phyloP scores from a whole-genome alignment of 2,113 vertebrate genomes.

The Chamaetylas fuelleborni region DNA sequence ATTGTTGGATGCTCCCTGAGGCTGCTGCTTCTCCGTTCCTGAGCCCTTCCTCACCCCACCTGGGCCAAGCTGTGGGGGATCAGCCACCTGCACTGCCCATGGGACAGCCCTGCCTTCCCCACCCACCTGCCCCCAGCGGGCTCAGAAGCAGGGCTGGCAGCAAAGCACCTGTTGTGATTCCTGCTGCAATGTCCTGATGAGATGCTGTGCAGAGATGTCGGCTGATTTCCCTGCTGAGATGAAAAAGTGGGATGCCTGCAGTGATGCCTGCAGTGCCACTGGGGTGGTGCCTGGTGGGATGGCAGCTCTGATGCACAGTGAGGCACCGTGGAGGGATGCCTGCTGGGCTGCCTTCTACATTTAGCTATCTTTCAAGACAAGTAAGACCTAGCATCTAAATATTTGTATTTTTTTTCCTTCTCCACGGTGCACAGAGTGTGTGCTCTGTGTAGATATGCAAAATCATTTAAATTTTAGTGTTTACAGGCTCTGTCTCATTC shows the following conservation, averaged over 20 bases:
- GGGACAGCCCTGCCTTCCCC: not conserved
- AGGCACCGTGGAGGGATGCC: not conserved
- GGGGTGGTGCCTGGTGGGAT: not conserved
- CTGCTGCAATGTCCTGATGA: not conserved
- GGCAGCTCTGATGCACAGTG: not conserved
- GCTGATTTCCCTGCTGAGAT: not conserved
- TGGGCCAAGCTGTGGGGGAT: not conserved
- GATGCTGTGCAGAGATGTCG: not conserved
- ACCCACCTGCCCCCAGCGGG: accelerated
- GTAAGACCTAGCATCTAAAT: not conserved
- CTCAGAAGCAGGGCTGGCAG: not conserved
- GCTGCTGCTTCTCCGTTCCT: not conserved
- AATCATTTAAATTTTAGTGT: not conserved
- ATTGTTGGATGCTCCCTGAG: not conserved
- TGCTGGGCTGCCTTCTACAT: not conserved
- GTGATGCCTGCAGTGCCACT: not conserved
- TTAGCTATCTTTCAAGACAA: not conserved
- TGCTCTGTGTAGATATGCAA: not conserved
- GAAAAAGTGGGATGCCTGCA: not conserved
- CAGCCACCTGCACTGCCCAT: not conserved
- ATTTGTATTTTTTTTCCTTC: not conserved
- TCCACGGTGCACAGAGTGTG: no score
- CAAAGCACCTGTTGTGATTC: not conserved
- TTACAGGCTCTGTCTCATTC: not conserved
- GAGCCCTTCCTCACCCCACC: not conserved